Conservation (phyloP, 2,888 invertebrate species). For the Troides aeacus region DNA sequence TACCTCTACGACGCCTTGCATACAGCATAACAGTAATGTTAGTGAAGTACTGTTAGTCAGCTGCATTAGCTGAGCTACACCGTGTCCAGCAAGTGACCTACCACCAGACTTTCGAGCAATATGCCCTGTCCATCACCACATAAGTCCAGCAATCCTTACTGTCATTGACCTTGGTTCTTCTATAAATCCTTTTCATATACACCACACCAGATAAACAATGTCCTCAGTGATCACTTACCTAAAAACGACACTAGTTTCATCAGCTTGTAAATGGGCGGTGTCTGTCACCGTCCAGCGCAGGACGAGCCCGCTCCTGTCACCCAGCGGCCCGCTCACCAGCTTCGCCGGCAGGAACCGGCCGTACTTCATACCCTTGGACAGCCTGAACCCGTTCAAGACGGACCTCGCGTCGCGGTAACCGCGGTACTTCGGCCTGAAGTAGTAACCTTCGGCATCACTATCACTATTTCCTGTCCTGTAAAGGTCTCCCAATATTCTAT, state of each 20-base stretch:
- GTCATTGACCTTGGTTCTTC: too few species aligned
- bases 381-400: constrained; percentile 39
- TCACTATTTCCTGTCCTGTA: constrained; percentile 44
- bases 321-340: constrained; percentile 63
- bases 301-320: constrained; percentile 48
- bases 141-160: too few species aligned
- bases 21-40: too few species aligned
- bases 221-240: constrained; percentile 54
- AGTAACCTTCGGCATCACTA: constrained; percentile 50
- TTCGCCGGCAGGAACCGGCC: constrained; percentile 51
- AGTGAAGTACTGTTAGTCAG: too few species aligned
- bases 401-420: constrained; percentile 54
- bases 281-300: constrained; percentile 68
- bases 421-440: constrained; percentile 61
- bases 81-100: too few species aligned
- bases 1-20: too few species aligned
- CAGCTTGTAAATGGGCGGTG: constrained; percentile 57
- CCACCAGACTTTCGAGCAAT: too few species aligned
- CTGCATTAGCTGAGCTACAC: too few species aligned
- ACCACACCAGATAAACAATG: too few species aligned
- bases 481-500: constrained; percentile 25
- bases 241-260: constrained; percentile 70
- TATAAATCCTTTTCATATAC: too few species aligned
- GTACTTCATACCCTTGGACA: constrained; percentile 46
- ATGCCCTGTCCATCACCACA: too few species aligned